A percentile compares a stretch with the other conserved stretches of the same genome.
Conservation (phyloP, 2,113 vertebrate species). For the Taurulus bubalis region DNA sequence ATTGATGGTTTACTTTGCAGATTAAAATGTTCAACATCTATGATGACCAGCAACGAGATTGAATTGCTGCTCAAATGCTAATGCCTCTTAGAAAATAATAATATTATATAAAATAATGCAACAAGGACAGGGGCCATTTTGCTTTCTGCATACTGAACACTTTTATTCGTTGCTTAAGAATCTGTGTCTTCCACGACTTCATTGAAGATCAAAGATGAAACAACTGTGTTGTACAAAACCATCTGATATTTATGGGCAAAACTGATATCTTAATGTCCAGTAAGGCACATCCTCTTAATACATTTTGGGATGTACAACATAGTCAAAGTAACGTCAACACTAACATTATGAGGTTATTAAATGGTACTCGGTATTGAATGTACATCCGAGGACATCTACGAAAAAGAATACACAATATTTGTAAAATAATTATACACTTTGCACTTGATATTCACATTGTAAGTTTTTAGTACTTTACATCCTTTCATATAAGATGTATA, state of each 20-base stretch:
- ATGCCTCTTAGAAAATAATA: not conserved
- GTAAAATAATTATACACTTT: not conserved
- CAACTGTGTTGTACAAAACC: not conserved
- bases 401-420: not conserved
- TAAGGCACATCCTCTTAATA: not conserved
- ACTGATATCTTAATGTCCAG: slow-evolving; percentile 5
- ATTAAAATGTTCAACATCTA: not conserved
- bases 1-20: not conserved
- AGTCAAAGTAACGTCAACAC: not conserved
- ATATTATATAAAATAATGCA: not conserved
- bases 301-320: not conserved
- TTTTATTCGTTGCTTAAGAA: not conserved
- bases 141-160: not conserved
- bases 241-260: not conserved
- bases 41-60: not conserved
- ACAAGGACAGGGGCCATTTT: not conserved
- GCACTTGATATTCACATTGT: not conserved
- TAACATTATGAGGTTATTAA: not conserved
- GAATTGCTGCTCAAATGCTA: not conserved
- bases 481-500: not conserved
- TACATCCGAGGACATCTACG: not conserved
- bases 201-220: not conserved
- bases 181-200: not conserved
- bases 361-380: not conserved
- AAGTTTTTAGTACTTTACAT: not conserved